Evolutionary conservation across 2,888 invertebrate species (phyloP).

Genomic region (Hypsopygia costalis): DNA sequence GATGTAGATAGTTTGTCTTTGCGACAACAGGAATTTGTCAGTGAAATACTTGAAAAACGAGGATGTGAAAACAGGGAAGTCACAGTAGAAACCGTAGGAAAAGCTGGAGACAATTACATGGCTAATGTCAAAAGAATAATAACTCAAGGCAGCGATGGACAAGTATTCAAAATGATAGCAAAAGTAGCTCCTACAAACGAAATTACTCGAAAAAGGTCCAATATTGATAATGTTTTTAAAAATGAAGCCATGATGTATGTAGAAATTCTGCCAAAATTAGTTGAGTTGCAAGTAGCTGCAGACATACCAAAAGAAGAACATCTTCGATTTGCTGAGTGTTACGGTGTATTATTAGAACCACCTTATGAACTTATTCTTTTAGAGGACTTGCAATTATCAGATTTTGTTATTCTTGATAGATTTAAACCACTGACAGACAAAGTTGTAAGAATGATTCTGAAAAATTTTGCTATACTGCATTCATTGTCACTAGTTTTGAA

Average conservation of each 20-base stretch:
- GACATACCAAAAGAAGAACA: background rate
- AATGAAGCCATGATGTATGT: background rate
- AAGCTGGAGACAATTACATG: constrained; percentile 30
- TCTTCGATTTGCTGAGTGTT: background rate
- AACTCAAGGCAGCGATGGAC: constrained; percentile 17
- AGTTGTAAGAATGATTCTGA: constrained; percentile 5
- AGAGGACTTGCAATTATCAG: background rate
- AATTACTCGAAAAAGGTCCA: background rate
- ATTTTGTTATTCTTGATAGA: background rate
- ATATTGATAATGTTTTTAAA: background rate
- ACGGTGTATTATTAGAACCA: background rate
- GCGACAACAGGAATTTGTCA: constrained; percentile 17
- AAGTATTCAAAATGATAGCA: background rate
- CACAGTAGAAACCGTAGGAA: constrained; percentile 18
- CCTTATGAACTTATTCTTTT: background rate
- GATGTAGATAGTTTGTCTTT: constrained; percentile 13
- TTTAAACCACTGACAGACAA: background rate
- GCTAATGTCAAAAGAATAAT: constrained; percentile 26
- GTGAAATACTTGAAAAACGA: constrained; percentile 15
- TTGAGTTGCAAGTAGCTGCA: background rate
- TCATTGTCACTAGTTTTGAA: constrained; percentile 15
- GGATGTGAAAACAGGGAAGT: constrained; percentile 15
- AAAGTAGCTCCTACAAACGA: background rate
- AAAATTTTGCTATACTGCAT: constrained; percentile 20
- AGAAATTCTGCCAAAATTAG: background rate